Percentiles rank a stretch among this genome's conserved stretches.
Conservation (phyloP, 1,140 invertebrate species). For the Physella acuta region DNA sequence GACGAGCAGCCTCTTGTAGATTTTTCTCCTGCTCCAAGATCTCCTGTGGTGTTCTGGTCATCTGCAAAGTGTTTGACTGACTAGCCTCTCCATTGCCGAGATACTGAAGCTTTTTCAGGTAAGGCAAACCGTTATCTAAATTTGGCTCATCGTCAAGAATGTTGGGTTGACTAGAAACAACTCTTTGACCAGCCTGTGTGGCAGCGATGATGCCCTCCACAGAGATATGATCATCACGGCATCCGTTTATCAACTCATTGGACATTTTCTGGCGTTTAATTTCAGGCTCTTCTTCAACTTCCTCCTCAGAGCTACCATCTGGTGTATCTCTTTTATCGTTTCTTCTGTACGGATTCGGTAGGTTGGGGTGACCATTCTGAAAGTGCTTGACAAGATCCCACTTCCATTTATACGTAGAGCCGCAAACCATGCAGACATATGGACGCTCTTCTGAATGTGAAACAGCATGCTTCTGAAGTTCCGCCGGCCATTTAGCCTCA, state of each 20-base stretch:
- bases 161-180: slow-evolving; percentile 29
- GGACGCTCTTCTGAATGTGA: slow-evolving; percentile 56
- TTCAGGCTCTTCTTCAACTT: slow-evolving; percentile 9
- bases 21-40: slow-evolving; percentile 14
- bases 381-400: slow-evolving; percentile 61
- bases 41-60: slow-evolving; percentile 4
- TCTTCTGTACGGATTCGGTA: slow-evolving; percentile 59
- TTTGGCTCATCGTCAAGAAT: slow-evolving; percentile 30
- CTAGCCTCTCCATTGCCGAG: not conserved
- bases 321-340: slow-evolving; percentile 36
- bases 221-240: slow-evolving; percentile 30
- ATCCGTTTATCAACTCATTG: slow-evolving; percentile 8
- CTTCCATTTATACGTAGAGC: slow-evolving; percentile 59
- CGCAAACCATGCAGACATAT: slow-evolving; percentile 59
- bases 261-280: slow-evolving; percentile 2
- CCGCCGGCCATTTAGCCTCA: slow-evolving; percentile 59
- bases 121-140: too few relatives aligned
- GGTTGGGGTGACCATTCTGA: slow-evolving; percentile 55
- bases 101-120: not conserved
- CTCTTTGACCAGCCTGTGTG: slow-evolving; percentile 31
- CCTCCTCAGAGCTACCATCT: slow-evolving; percentile 23
- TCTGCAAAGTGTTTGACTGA: not conserved
- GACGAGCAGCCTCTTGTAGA: slow-evolving; percentile 12
- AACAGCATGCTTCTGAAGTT: slow-evolving; percentile 58
- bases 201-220: slow-evolving; percentile 35